Evolutionary conservation across 2,888 invertebrate genomes (phyloP).

Genomic region (Pseudococcus jackbeardsleyi): DNA sequence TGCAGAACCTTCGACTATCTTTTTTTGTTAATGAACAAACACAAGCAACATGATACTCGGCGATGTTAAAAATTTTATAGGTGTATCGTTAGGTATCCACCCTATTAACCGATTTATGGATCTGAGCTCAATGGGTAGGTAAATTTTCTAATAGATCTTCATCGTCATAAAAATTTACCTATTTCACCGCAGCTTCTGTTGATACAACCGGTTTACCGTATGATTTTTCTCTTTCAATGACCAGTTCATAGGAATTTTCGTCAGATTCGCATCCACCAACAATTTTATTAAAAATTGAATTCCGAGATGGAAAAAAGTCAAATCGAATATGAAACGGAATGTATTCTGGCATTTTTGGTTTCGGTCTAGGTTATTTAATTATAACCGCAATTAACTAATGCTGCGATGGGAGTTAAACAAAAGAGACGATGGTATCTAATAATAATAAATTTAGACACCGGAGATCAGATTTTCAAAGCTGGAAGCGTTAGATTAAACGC

Average conservation of each 20-base stretch:
- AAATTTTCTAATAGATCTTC: not conserved
- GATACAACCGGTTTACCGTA: not conserved
- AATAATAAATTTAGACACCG: not conserved
- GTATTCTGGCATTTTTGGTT: not conserved
- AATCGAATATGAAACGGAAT: not conserved
- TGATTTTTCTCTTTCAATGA: not conserved
- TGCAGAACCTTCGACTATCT: not conserved
- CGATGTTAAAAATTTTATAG: not conserved
- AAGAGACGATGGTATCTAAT: slow-evolving; percentile 4
- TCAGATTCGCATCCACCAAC: not conserved
- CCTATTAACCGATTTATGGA: not conserved
- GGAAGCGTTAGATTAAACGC: not conserved
- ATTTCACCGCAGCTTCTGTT: not conserved
- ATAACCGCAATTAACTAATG: not conserved
- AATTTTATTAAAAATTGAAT: not conserved
- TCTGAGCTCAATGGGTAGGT: not conserved
- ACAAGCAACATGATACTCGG: not conserved
- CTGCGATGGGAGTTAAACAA: not conserved
- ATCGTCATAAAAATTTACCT: not conserved
- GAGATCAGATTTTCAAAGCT: not conserved
- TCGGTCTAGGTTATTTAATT: not conserved
- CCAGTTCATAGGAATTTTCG: not conserved
- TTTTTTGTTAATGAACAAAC: not conserved
- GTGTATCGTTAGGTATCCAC: not conserved
- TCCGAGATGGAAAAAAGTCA: not conserved